Base-by-base conservation (phyloP, 2,797 vertebrate genomes). In the Astyanax mexicanus region DNA sequence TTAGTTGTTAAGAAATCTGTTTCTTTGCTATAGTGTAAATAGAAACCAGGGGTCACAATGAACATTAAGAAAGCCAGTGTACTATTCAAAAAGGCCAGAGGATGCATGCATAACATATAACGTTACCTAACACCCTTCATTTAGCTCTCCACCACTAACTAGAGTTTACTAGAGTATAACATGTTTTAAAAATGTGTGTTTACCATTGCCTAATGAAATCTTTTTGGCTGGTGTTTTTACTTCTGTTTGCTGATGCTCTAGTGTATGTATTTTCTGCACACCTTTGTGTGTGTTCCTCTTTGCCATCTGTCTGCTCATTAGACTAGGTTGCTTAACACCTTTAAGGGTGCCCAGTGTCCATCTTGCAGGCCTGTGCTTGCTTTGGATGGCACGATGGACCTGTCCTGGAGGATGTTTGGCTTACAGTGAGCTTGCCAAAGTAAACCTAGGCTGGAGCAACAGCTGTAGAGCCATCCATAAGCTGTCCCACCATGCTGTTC, bases 331-430 rank as follows among this genome's bases (percentile, higher is more conserved):
- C 27, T 27, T 55, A 52, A 77, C n/a, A 77, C 19, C 69, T 75
- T 81, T 66, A 51, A 75, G 74, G 79, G 82, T 81, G 76, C 71
- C 57, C 77, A 60, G 70, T 72, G 69, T 58, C 69, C 79, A 47
- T 72, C 38, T 77, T 73, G 57, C 74, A 74, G 67, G 61, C 58
- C 60, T 65, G 29, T 80, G 80, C 45, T 83, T 78, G 81, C 82
- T 79, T 84, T 82, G 81, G 80, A 86, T 80, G 78, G 74, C 78
- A 74, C 44, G 69, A 52, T 78, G 79, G 75, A 74, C 79, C 58
- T 69, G 81, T 80, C 69, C 66, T 73, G 68, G 74, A 81, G 80
- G 85, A 84, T 86, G 75, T 84, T 86, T 84, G 78, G 81, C 51
- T 84, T 84, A 79, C 11, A 74, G 29, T 42, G 35, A 54, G 52